phyloP scores from a whole-genome alignment of 2,888 invertebrate genomes.

The Aporophyla nigra region DNA sequence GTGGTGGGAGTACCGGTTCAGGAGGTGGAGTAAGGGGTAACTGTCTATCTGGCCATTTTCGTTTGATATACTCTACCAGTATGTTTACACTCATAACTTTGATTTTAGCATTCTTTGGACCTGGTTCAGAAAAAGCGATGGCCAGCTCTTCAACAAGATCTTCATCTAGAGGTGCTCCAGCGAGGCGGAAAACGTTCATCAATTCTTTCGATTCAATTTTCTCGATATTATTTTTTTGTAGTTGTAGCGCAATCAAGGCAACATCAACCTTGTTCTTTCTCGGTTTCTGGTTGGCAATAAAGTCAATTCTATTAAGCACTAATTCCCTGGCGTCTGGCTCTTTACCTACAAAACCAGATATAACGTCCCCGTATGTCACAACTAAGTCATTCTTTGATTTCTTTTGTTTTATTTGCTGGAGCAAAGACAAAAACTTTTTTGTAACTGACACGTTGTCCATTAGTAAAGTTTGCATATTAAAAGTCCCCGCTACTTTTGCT shows the following conservation, averaged over 20 bases:
- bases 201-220: conserved; percentile 73
- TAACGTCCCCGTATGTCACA: conserved; percentile 76
- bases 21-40: conserved; percentile 79
- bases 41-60: conserved; percentile 81
- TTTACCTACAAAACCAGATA: conserved; percentile 52
- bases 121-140: conserved; percentile 73
- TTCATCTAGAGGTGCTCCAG: conserved; percentile 71
- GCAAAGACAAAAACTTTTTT: conserved; percentile 68
- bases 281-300: conserved; percentile 71
- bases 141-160: conserved; percentile 76
- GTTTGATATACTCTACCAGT: conserved; percentile 77
- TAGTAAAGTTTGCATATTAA: conserved; percentile 73
- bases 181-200: conserved; percentile 44
- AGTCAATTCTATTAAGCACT: conserved; percentile 78
- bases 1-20: conserved; percentile 57
- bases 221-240: conserved; percentile 72
- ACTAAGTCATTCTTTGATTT: conserved; percentile 70
- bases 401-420: conserved; percentile 66
- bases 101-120: conserved; percentile 63
- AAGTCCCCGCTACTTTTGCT: conserved; percentile 69
- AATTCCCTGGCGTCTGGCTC: conserved; percentile 77
- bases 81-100: conserved; percentile 73
- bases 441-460: conserved; percentile 79
- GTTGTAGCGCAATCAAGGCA: conserved; percentile 72
- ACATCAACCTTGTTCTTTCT: conserved; percentile 76